Evolutionary conservation across 2,113 vertebrate species (phyloP), one percentile per base, ranked within the genome.

Genomic region (Rynchops niger): DNA sequence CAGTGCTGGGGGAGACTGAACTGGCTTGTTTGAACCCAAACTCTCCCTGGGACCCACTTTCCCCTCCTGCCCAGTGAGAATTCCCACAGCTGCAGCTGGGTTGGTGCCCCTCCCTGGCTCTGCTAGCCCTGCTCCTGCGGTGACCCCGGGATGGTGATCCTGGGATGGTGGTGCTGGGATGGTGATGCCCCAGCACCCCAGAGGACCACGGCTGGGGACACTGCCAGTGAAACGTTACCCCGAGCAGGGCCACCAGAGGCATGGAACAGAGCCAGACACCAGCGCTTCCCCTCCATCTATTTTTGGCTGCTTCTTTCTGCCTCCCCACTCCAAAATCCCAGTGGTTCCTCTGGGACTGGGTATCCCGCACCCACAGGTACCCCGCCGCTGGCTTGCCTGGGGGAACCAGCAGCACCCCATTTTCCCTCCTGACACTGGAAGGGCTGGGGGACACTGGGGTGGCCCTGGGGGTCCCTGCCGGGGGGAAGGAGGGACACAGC

Each of bases 191-290:
- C 21, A 59, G 76, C 45, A 86, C 49, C 34, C 20, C 0, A 0
- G 49, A 62, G 45, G 23, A 69, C 25, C 0, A 0, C 5, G 12
- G 15, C 9, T 4, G 6, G 23, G 36, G 36, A 76, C 53, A 32
- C 25, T 49, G 36, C 36, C 6, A 5, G 20, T 47, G 53, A 3
- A 81, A 88, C 7, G 34, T 53, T 4, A 36, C 55, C 29, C 19
- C 2, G 4, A 45, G 42, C 1, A 3, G 20, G 9, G 65, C 69
- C 27, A 1, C 67, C 6, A 4, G 2, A 0, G 6, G 29, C 59
- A 62, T 0, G 0, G 36, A 42, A 12, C 74, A 92, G n/a, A 95
- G 52, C 18, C 6, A 12, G 67, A 62, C 66, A 67, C 12, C 50
- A 66, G 59, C 1, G 11, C 84, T 96, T 96, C 95, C 90, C 25